Evolutionary conservation across 2,888 invertebrate species (phyloP).

Genomic region (Pollenia griseotomentosa): DNA sequence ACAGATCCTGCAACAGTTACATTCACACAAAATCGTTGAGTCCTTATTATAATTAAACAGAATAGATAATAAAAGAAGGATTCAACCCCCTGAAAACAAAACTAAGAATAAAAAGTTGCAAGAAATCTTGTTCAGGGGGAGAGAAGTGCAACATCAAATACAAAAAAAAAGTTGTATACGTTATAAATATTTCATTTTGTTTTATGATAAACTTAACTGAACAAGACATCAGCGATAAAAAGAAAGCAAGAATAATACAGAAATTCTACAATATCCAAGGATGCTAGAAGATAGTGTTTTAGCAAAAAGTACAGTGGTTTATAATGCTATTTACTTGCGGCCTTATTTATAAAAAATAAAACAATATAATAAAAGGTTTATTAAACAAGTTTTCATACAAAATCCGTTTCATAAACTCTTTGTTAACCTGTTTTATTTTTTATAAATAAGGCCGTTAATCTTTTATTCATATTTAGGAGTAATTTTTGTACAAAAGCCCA

Average conservation of each 20-base stretch:
- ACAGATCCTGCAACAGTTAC: constrained; percentile 29
- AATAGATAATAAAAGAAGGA: background rate
- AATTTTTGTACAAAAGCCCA: too few species aligned
- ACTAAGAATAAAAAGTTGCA: constrained; percentile 15
- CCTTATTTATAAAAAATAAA: too few species aligned
- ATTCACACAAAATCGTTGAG: constrained; percentile 38
- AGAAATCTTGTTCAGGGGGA: constrained; percentile 1
- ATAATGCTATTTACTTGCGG: too few species aligned
- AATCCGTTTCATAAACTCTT: too few species aligned
- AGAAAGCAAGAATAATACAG: constrained; percentile 42
- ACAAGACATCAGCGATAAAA: constrained; percentile 62
- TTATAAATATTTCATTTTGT: constrained; percentile 70
- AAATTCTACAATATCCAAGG: background rate
- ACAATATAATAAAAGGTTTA: too few species aligned
- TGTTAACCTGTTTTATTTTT: too few species aligned
- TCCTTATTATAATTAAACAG: constrained; percentile 61
- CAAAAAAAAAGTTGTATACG: constrained; percentile 35
- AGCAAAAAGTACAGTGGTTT: constrained; percentile 20
- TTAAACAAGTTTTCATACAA: too few species aligned
- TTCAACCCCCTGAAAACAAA: constrained; percentile 22
- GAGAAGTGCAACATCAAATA: constrained; percentile 14
- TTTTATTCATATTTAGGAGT: too few species aligned
- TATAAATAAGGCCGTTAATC: accelerated
- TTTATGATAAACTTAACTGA: constrained; percentile 70
- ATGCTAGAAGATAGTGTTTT: background rate